These are phyloP conservation scores for Aplysia californica DNA, from an alignment of 1,140 invertebrate genomes.

Conservation along the genomic window DNA sequence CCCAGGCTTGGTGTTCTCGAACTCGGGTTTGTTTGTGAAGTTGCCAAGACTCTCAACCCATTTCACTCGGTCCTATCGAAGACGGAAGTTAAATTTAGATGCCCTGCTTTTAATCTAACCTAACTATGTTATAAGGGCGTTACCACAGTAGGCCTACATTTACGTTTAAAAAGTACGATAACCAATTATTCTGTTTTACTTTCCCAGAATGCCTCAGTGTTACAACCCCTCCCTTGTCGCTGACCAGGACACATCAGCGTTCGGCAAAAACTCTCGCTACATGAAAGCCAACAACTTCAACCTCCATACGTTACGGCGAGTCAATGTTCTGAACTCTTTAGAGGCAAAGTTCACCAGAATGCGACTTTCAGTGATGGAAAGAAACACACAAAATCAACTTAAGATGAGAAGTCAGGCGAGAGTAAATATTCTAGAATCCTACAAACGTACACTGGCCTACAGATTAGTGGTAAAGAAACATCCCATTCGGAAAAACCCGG, in stretches of 20 bases:
- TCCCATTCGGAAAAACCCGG: slow-evolving; percentile 16
- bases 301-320: slow-evolving; percentile 11
- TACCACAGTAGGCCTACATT: too few species aligned
- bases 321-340: slow-evolving; percentile 27
- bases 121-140: too few species aligned
- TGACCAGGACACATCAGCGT: slow-evolving; percentile 5
- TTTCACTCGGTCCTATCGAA: too few species aligned
- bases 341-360: slow-evolving; percentile 19
- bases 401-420: neutral
- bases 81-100: too few species aligned
- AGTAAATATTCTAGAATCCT: slow-evolving; percentile 17
- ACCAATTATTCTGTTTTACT: neutral
- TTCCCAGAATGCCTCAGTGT: slow-evolving; percentile 37
- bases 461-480: slow-evolving; percentile 36
- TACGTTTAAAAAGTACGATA: too few species aligned
- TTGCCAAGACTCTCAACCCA: too few species aligned
- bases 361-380: slow-evolving; percentile 12
- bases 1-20: too few species aligned
- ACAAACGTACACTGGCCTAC: slow-evolving; percentile 31
- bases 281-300: slow-evolving; percentile 29
- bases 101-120: too few species aligned
- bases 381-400: neutral
- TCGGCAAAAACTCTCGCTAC: slow-evolving; percentile 31
- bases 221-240: slow-evolving; percentile 28
- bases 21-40: too few species aligned